A percentile compares a stretch with the other conserved stretches of the same genome.
phyloP scores from a whole-genome alignment of 2,888 invertebrate species.

The Limnephilus auricula region DNA sequence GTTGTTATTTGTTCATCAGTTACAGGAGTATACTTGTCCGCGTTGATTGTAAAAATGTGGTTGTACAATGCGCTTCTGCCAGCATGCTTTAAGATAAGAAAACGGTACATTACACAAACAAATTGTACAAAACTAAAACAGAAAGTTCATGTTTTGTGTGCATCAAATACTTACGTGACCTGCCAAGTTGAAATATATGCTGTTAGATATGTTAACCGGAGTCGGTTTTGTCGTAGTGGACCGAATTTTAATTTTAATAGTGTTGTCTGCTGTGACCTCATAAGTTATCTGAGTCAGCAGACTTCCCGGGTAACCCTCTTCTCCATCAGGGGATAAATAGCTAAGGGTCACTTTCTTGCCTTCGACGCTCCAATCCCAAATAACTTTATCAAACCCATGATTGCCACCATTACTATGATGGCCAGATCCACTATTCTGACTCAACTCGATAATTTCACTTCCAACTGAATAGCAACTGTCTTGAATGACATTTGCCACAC shows the following conservation, averaged over 20 bases:
- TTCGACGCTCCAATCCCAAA: conserved; percentile 82
- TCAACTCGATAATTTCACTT: conserved; percentile 83
- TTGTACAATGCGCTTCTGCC: conserved; percentile 82
- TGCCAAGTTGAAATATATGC: conserved; percentile 94
- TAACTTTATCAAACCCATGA: conserved; percentile 88
- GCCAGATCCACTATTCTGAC: conserved; percentile 81
- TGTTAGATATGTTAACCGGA: conserved; percentile 91
- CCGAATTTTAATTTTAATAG: conserved; percentile 85
- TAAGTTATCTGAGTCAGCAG: conserved; percentile 85
- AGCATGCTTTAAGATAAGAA: conserved; percentile 73
- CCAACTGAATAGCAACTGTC: conserved; percentile 78
- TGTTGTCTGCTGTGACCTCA: conserved; percentile 84
- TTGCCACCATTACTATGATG: conserved; percentile 91
- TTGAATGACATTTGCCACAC: conserved; percentile 89
- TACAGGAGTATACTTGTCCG: conserved; percentile 85
- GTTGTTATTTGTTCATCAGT: conserved; percentile 85
- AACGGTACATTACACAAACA: not conserved
- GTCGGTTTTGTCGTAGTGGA: conserved; percentile 89
- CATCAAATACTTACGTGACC: conserved; percentile 84
- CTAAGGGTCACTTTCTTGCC: conserved; percentile 83
- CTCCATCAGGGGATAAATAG: conserved; percentile 86
- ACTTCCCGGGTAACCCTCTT: conserved; percentile 94
- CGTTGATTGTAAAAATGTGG: conserved; percentile 85
- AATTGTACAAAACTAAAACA: not conserved
- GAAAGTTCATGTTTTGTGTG: not conserved